phyloP scores from a whole-genome alignment of 2,888 invertebrate species.

The Drosophila histrio region DNA sequence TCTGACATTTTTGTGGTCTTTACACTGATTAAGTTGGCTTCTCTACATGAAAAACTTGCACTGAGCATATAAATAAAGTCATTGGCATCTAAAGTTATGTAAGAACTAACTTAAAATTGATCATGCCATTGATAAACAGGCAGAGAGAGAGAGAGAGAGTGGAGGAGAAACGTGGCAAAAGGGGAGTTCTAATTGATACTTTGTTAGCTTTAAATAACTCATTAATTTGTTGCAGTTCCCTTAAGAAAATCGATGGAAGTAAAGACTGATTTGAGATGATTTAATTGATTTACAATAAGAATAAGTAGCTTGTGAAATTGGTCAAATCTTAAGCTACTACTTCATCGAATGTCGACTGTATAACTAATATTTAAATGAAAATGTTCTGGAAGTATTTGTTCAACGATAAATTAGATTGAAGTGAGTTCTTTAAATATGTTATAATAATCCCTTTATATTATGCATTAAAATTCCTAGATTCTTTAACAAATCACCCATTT shows the following conservation, averaged over 20 bases:
- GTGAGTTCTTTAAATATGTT: too few relatives aligned
- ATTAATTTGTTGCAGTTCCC: background rate
- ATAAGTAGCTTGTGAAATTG: background rate
- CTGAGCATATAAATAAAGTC: constrained; percentile 14
- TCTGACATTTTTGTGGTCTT: constrained; percentile 69
- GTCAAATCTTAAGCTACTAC: background rate
- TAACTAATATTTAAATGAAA: too few relatives aligned
- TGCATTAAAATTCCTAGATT: too few relatives aligned
- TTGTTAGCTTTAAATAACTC: background rate
- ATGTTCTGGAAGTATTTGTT: too few relatives aligned
- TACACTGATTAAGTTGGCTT: constrained; percentile 49
- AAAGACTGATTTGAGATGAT: too few relatives aligned
- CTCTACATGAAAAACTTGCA: background rate
- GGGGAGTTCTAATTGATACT: background rate
- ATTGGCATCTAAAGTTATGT: background rate
- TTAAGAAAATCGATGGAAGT: too few relatives aligned
- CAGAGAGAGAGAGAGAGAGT: too few relatives aligned
- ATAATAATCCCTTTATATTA: too few relatives aligned
- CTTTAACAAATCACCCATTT: background rate
- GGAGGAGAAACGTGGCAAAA: background rate
- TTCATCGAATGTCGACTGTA: too few relatives aligned
- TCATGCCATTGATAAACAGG: background rate
- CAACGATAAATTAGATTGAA: too few relatives aligned
- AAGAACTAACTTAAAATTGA: background rate
- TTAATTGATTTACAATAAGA: background rate